Evolutionary conservation across 1,140 invertebrate species (phyloP).

Genomic region (Drosophila obscura): DNA sequence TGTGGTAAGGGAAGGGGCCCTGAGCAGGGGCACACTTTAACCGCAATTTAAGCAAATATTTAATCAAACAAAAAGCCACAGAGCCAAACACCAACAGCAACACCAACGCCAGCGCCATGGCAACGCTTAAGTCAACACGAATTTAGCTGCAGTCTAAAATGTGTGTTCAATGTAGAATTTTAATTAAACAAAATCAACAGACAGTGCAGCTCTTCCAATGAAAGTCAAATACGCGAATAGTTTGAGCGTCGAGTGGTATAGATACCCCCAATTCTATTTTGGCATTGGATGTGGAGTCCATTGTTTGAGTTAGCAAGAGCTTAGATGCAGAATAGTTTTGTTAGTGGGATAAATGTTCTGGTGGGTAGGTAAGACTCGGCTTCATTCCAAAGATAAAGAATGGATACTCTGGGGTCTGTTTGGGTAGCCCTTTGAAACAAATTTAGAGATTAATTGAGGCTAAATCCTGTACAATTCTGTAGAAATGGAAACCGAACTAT

Average conservation of each 20-base stretch:
- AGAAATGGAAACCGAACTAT: no score
- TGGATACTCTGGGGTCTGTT: no score
- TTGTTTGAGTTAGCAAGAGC: no score
- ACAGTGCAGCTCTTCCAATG: conserved; percentile 18
- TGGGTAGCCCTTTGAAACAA: no score
- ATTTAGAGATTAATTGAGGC: no score
- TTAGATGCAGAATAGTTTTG: no score
- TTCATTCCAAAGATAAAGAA: no score
- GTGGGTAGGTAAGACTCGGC: no score
- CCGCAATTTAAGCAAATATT: conserved; percentile 59
- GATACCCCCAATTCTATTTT: background rate
- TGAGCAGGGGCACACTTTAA: conserved; percentile 16
- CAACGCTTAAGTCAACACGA: conserved; percentile 30
- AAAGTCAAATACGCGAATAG: conserved; percentile 28
- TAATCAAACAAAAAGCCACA: conserved; percentile 28
- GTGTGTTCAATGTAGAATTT: conserved; percentile 39
- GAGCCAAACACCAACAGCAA: conserved; percentile 3
- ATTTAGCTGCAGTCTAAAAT: conserved; percentile 27
- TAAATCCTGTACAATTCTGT: no score
- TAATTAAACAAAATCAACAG: conserved; percentile 68
- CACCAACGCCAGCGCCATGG: conserved; percentile 12
- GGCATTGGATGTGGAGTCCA: no score
- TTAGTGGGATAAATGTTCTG: no score
- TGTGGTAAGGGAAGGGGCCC: background rate
- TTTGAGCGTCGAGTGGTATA: background rate